phyloP scores from a whole-genome alignment of 2,888 invertebrate species.

The Acanthosepion esculentum region DNA sequence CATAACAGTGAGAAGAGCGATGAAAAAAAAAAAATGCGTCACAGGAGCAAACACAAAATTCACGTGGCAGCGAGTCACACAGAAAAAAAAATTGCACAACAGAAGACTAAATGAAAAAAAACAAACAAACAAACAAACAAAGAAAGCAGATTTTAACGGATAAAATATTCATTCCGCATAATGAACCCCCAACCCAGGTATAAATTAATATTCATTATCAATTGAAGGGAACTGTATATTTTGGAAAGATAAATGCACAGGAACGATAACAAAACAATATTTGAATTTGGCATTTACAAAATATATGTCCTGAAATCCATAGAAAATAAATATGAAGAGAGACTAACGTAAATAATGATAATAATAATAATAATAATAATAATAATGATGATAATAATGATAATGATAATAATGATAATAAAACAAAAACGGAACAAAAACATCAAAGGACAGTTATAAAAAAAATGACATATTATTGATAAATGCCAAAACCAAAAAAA shows the following conservation, averaged over 20 bases:
- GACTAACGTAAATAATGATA: not conserved
- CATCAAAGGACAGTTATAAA: not conserved
- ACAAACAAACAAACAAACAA: not conserved
- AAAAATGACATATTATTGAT: not conserved
- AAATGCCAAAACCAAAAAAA: not conserved
- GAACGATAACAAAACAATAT: not conserved
- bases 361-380: no score
- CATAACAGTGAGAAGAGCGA: not conserved
- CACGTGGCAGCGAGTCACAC: not conserved
- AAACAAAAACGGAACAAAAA: not conserved
- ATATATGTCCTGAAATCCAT: not conserved
- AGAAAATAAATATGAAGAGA: not conserved
- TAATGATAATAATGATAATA: no score
- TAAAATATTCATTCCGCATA: not conserved
- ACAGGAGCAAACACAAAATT: not conserved
- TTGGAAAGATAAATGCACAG: not conserved
- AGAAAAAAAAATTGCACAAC: not conserved
- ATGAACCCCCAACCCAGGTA: not conserved
- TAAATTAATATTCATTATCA: not conserved
- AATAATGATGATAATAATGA: no score
- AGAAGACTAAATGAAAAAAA: no score
- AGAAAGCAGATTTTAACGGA: not conserved
- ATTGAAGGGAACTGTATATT: not conserved
- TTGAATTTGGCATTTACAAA: not conserved
- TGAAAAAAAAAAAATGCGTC: not conserved